These are phyloP conservation scores for Lagria hirta DNA, from an alignment of 2,888 invertebrate species.

Conservation along the genomic window DNA sequence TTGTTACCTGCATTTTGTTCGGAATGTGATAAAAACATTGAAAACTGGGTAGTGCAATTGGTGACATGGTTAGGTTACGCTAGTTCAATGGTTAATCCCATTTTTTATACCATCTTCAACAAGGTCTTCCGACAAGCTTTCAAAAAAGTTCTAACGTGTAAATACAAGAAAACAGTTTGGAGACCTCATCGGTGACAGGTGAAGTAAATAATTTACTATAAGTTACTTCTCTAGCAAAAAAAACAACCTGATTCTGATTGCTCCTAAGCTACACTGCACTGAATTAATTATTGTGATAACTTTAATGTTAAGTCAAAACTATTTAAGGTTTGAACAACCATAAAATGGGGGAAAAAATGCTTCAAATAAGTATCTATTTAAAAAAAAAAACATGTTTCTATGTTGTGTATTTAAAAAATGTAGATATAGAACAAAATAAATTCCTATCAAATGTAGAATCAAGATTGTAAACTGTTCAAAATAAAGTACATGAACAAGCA, in stretches of 20 bases:
- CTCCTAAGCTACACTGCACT: constrained; percentile 26
- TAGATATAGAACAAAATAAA: constrained; percentile 24
- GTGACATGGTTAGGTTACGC: constrained; percentile 94
- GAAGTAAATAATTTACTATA: too few relatives aligned
- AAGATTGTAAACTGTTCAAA: too few relatives aligned
- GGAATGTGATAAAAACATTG: constrained; percentile 74
- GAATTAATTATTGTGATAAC: constrained; percentile 36
- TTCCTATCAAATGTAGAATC: constrained; percentile 31
- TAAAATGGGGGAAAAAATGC: constrained; percentile 49
- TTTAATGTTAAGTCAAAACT: constrained; percentile 25
- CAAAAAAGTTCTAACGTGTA: constrained; percentile 80
- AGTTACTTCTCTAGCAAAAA: too few relatives aligned
- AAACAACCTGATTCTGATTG: too few relatives aligned
- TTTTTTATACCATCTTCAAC: constrained; percentile 95
- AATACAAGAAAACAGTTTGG: constrained; percentile 66
- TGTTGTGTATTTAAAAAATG: constrained; percentile 41
- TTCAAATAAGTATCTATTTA: constrained; percentile 41
- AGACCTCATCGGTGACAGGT: constrained; percentile 58
- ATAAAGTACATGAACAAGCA: too few relatives aligned
- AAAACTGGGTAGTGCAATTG: constrained; percentile 79
- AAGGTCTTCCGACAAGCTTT: constrained; percentile 91
- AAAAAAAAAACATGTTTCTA: constrained; percentile 41
- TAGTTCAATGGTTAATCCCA: constrained; percentile 92
- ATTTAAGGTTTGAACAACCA: constrained; percentile 30
- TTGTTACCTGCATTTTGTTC: constrained; percentile 81